phyloP scores from a whole-genome alignment of 1,140 invertebrate species.

The Pemphigus obesinymphae region DNA sequence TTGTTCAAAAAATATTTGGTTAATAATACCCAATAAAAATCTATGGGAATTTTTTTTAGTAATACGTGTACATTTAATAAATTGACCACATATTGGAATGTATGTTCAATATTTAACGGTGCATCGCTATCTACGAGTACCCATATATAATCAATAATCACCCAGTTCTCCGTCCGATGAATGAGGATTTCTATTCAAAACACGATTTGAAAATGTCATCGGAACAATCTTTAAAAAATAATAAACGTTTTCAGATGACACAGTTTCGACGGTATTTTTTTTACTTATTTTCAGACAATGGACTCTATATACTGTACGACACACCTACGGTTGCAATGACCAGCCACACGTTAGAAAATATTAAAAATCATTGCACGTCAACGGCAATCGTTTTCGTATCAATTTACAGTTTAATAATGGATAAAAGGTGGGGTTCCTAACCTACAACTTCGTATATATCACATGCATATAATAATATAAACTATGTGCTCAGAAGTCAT shows the following conservation, averaged over 20 bases:
- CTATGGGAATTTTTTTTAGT: background rate
- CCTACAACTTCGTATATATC: too few relatives aligned
- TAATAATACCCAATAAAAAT: too few relatives aligned
- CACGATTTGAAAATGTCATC: background rate
- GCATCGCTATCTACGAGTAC: background rate
- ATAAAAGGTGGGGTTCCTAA: too few relatives aligned
- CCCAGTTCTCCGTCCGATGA: background rate
- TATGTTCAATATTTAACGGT: background rate
- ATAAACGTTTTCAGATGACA: slow-evolving; percentile 14
- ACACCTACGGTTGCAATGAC: background rate
- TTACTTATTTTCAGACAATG: background rate
- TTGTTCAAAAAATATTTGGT: too few relatives aligned
- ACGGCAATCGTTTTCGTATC: background rate
- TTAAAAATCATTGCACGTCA: background rate
- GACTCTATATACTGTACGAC: background rate
- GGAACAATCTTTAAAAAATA: background rate
- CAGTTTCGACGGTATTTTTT: background rate
- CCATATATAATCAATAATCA: background rate
- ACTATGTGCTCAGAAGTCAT: too few relatives aligned
- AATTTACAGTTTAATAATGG: too few relatives aligned
- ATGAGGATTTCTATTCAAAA: background rate
- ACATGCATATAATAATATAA: too few relatives aligned
- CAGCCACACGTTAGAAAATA: background rate
- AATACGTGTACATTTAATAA: background rate
- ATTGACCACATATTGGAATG: background rate